phyloP scores from a whole-genome alignment of 2,888 invertebrate species.

The Melipona bicolor region DNA sequence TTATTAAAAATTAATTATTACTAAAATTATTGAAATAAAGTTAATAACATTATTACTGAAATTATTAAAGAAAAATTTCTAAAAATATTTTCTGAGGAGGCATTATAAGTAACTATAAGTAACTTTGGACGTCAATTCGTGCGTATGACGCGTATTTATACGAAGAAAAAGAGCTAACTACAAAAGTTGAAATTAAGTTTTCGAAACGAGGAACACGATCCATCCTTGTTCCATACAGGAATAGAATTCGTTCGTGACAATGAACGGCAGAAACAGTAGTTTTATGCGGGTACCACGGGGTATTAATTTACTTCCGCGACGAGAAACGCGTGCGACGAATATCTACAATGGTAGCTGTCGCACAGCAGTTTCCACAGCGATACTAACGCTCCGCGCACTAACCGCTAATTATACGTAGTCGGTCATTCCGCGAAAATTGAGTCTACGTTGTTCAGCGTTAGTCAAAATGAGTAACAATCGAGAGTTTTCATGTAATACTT shows the following conservation, averaged over 20 bases:
- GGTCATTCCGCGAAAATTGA: neutral
- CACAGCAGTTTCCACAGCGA: neutral
- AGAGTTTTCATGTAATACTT: constrained; percentile 7
- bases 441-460: neutral
- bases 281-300: constrained; percentile 12
- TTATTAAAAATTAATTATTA: no score
- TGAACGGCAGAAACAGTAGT: neutral
- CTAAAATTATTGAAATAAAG: no score
- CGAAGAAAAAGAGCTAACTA: neutral
- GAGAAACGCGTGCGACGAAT: constrained; percentile 12
- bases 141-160: no score
- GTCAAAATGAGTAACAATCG: constrained; percentile 23
- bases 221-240: neutral
- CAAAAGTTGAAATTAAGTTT: neutral
- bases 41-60: no score
- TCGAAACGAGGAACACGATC: neutral
- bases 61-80: no score
- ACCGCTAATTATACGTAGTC: constrained; percentile 7
- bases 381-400: neutral
- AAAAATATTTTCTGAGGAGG: no score
- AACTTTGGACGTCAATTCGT: no score
- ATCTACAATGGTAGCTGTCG: no score
- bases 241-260: neutral
- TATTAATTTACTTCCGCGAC: constrained; percentile 24
- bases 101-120: no score